A percentile compares a stretch with the other conserved stretches of the same genome.
phyloP scores from a whole-genome alignment of 2,113 vertebrate species.

The Barbus barbus region DNA sequence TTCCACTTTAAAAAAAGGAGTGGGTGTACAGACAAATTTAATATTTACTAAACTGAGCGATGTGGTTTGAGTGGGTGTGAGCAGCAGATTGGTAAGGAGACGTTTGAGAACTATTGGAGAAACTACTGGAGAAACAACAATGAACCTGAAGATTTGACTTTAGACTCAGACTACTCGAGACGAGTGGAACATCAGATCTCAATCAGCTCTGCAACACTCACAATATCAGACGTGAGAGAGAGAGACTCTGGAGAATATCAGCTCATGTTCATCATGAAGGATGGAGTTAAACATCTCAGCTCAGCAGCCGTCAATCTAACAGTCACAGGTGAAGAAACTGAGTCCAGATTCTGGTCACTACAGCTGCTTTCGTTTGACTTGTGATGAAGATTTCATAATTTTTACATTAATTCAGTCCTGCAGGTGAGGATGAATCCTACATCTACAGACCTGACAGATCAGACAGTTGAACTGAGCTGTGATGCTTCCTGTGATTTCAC shows the following conservation, averaged over 20 bases:
- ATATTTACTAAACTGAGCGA: too few relatives aligned
- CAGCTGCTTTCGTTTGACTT: not conserved
- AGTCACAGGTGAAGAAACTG: constrained; percentile 43
- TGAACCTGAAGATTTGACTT: not conserved
- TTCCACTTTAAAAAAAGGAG: too few relatives aligned
- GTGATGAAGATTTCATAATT: not conserved
- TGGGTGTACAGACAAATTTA: too few relatives aligned
- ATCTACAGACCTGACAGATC: not conserved
- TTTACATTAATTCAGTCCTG: constrained; percentile 13
- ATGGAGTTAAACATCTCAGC: constrained; percentile 20
- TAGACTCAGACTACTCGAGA: constrained; percentile 48
- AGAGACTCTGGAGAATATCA: constrained; percentile 51
- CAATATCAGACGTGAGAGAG: constrained; percentile 41
- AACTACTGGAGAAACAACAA: too few relatives aligned
- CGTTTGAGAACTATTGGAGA: too few relatives aligned
- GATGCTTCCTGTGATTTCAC: not conserved
- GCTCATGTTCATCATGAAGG: constrained; percentile 35
- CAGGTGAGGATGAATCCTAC: not conserved
- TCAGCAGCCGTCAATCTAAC: constrained; percentile 22
- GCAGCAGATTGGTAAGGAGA: too few relatives aligned
- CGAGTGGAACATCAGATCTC: not conserved
- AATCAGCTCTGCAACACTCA: not conserved
- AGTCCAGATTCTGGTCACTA: not conserved
- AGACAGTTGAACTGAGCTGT: constrained; percentile 22
- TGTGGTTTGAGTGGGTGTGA: too few relatives aligned